Evolutionary conservation across 2,888 invertebrate species (phyloP), one percentile per base, ranked within the genome.

Genomic region (Athalia rosae): DNA sequence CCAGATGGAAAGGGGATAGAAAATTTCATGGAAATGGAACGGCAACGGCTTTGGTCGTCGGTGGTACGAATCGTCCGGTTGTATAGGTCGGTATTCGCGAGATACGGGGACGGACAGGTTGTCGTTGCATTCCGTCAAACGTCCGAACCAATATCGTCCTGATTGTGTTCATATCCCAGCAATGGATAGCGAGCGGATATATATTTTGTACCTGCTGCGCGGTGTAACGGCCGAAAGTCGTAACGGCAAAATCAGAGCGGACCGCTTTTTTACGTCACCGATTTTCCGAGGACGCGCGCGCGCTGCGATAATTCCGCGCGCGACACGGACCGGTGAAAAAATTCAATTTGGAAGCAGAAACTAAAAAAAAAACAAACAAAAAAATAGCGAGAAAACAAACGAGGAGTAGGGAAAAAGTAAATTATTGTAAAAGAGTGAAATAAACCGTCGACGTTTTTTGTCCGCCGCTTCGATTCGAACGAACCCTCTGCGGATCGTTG

Each of bases 1-100:
- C 28, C 7, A 9, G 13, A 48, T 48, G 67, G 15, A 58, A 71
- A 9, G 56, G 58, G 13, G 15, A 71, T 58, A 50, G n/a, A 58
- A 67, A 67, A 56, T 67, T n/a, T 41, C 50, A 50, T 6, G 53
- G 53, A 53, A 67, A 67, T 67, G 15, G 53, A 69, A 69, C 69
- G 53, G n/a, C n/a, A 69, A 69, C 69, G 53, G n/a, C n/a, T 69
- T 56, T 28, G n/a, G 56, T 41, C 47, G 15, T 66, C 11, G 6
- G 7, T 53, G 11, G 8, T 53, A 43, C 41, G 9, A 45, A 53
- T 43, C n/a, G 41, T 6, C 3, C 7, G 41, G 41, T 9, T 4
- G 11, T 5, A 53, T 11, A 66, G 13, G 4, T 11, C n/a, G 45
- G 13, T 4, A 28, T 9, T n/a, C 5, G 28, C 13, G 13, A 11